Percentiles rank a stretch among this genome's conserved stretches.
Evolutionary conservation across 1,140 invertebrate species (phyloP).

Genomic region (Eriocheir sinensis): DNA sequence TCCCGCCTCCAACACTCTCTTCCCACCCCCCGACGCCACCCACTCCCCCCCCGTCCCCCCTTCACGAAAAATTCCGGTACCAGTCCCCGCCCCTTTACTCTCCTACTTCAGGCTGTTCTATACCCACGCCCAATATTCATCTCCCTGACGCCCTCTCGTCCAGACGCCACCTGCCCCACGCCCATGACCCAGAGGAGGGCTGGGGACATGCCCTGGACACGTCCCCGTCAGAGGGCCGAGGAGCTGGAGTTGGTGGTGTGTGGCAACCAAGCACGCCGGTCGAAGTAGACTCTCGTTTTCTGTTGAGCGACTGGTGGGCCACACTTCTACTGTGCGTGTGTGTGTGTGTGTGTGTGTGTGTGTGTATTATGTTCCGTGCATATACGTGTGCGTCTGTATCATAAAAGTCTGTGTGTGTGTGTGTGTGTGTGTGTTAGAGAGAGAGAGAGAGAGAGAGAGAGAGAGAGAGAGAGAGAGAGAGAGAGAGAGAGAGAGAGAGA

Average conservation of each 20-base stretch:
- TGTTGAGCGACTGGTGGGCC: background rate
- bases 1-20: background rate
- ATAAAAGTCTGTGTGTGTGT: background rate
- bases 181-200: background rate
- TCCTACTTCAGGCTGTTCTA: background rate
- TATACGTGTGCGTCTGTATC: constrained; percentile 17
- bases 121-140: background rate
- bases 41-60: background rate
- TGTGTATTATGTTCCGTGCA: background rate
- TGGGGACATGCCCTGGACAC: background rate
- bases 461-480: background rate
- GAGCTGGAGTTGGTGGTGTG: background rate
- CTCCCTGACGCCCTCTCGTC: background rate
- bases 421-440: background rate
- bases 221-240: background rate
- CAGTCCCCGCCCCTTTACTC: constrained; percentile 24
- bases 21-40: background rate
- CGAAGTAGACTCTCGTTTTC: constrained; percentile 50
- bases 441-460: too few species aligned
- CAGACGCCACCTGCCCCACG: background rate
- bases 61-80: constrained; percentile 40
- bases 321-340: constrained; percentile 37
- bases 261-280: constrained; percentile 20
- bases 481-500: constrained; percentile 22
- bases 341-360: constrained; percentile 36